Base-by-base conservation (phyloP, 2,888 invertebrate species). In the Notodonta ziczac region DNA sequence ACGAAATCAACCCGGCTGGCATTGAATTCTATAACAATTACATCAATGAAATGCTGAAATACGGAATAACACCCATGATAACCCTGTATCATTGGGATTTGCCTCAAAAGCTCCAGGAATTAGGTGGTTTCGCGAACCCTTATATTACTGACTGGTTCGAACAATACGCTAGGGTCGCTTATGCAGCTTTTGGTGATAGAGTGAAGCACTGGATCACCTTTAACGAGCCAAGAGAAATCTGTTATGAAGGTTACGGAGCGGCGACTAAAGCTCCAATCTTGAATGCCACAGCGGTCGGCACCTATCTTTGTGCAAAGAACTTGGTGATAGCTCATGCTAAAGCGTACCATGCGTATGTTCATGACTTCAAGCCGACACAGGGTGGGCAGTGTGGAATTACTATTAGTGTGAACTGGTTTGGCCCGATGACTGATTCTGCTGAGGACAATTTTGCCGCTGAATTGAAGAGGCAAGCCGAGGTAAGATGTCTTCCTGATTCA, bases 21-120 rank as follows among this genome's bases (percentile, higher is more conserved):
- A 85, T 96, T 12, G 84, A 91, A 12, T 96, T 95, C 81, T 97
- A 97, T 83, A 95, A 95, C 69, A 89, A 93, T 61, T 81, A 96
- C 1, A 95, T 96, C 57, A 81, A 96, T 73, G 95, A 94, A 76
- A 89, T 96, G 62, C 61, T 95, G 0, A 93, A 88, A 44, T 94
- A 94, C 68, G 94, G 93, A 50, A 96, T 97, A 58, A 82, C 89
- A 56, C 96, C 96, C 0, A 85, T 95, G 81, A 87, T 94, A 0
- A 94, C 94, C 0, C 79, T 95, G 48, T 94, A 90, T 70, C 94
- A 95, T 62, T 94, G 93, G 89, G 95, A 95, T 70, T 74, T 94
- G 50, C 94, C 94, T 0, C 87, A 91, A 62, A 85, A 86, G 52
- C 78, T 95, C 0, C 94, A 94, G 67, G 90, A 94, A 0, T 72